Conservation (phyloP, 2,797 vertebrate species). For the Epinephelus coioides region DNA sequence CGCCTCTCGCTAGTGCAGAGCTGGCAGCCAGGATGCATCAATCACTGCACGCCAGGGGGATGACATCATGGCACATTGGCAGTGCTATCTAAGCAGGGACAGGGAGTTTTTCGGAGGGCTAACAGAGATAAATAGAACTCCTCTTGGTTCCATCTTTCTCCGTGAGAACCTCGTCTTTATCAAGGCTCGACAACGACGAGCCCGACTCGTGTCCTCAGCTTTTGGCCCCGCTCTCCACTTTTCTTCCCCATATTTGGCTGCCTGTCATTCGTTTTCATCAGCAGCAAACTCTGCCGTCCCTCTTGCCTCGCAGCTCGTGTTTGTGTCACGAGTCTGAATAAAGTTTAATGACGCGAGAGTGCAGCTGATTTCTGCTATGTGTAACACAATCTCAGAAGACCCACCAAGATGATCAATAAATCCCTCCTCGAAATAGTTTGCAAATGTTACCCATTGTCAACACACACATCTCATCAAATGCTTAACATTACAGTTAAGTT, state of each 20-base stretch:
- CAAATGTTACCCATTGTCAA: conserved; percentile 41
- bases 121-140: conserved; percentile 84
- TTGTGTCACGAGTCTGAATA: conserved; percentile 38
- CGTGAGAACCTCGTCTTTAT: conserved; percentile 83
- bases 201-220: conserved; percentile 59
- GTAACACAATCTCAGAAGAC: conserved; percentile 31
- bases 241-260: conserved; percentile 20
- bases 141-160: conserved; percentile 76
- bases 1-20: conserved; percentile 58
- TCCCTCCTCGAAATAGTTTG: conserved; percentile 12
- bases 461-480: conserved; percentile 23
- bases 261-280: conserved; percentile 65
- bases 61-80: conserved; percentile 87
- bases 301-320: conserved; percentile 24
- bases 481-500: conserved; percentile 13
- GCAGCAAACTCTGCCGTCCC: conserved; percentile 12
- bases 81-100: conserved; percentile 83
- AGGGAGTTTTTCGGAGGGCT: conserved; percentile 72
- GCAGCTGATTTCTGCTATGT: conserved; percentile 32
- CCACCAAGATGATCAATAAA: conserved; percentile 52
- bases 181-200: conserved; percentile 42
- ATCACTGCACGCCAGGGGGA: conserved; percentile 82
- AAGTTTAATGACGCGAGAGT: conserved; percentile 50
- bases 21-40: conserved; percentile 83
- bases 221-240: conserved; percentile 39